Conservation (phyloP, 1,140 invertebrate genomes). For the Brachionus koreanus region DNA sequence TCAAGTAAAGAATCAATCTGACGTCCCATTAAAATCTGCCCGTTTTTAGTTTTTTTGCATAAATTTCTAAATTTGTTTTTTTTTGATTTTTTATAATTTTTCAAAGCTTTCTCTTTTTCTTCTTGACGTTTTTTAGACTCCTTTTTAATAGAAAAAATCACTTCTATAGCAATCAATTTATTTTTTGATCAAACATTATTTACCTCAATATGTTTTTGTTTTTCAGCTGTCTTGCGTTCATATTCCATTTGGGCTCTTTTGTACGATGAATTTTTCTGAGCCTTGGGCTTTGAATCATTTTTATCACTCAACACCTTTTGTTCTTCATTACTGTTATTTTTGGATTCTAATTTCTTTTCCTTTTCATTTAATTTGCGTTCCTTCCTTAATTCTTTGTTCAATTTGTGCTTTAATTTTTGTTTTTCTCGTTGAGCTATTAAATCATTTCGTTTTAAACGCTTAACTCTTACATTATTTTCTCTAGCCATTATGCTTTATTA, state of each 20-base stretch:
- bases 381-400: slow-evolving; percentile 26
- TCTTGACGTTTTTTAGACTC: not conserved
- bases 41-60: slow-evolving; percentile 17
- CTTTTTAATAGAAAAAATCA: not conserved
- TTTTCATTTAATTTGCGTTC: not conserved
- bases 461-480: not conserved
- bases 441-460: slow-evolving; percentile 30
- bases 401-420: not conserved
- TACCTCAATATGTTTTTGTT: not conserved
- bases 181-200: not conserved
- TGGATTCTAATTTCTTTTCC: not conserved
- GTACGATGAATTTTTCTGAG: not conserved
- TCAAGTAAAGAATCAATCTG: slow-evolving; percentile 14
- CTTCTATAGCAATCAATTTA: no score
- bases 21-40: slow-evolving; percentile 21
- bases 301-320: not conserved
- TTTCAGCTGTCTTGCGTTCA: not conserved
- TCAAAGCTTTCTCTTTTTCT: slow-evolving; percentile 29
- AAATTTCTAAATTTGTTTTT: slow-evolving; percentile 29
- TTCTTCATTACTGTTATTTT: not conserved
- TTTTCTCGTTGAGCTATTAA: slow-evolving; percentile 26
- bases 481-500: not conserved
- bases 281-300: not conserved
- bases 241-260: slow-evolving; percentile 30
- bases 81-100: slow-evolving; percentile 43